Evolutionary conservation across 1,140 invertebrate species (phyloP).

Genomic region (Coelopa frigida): DNA sequence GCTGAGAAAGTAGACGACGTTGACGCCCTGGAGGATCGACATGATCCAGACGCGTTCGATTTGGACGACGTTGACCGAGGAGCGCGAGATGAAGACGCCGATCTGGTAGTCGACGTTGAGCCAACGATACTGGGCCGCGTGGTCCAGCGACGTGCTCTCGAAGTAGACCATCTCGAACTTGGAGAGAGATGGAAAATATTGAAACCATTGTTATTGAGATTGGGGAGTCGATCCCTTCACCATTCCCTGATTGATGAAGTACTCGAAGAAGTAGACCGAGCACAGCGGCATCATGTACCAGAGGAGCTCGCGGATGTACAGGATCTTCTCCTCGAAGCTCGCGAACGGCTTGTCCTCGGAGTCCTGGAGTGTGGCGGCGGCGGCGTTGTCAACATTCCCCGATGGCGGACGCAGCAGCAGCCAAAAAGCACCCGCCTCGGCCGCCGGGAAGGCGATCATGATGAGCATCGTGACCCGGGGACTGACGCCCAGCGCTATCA

Average conservation of each 20-base stretch:
- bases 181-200: conserved; percentile 25
- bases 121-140: conserved; percentile 71
- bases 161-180: conserved; percentile 77
- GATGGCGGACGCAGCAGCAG: conserved; percentile 47
- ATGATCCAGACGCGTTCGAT: conserved; percentile 68
- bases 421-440: conserved; percentile 62
- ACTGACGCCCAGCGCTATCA: conserved; percentile 54
- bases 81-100: conserved; percentile 80
- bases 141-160: conserved; percentile 55
- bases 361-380: conserved; percentile 27
- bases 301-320: conserved; percentile 55
- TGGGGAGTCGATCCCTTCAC: conserved; percentile 49
- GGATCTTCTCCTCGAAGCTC: conserved; percentile 51
- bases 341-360: conserved; percentile 28
- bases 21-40: conserved; percentile 66
- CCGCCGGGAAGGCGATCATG: conserved; percentile 64
- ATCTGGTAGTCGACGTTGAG: conserved; percentile 78
- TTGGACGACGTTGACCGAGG: conserved; percentile 69
- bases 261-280: conserved; percentile 79
- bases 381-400: conserved; percentile 29
- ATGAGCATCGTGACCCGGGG: conserved; percentile 59
- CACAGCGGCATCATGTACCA: conserved; percentile 74
- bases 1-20: conserved; percentile 59
- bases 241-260: conserved; percentile 87
- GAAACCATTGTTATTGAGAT: too few species aligned